These are phyloP conservation scores for Chymomyza caudatula DNA, from an alignment of 2,888 invertebrate genomes.

Conservation along the genomic window DNA sequence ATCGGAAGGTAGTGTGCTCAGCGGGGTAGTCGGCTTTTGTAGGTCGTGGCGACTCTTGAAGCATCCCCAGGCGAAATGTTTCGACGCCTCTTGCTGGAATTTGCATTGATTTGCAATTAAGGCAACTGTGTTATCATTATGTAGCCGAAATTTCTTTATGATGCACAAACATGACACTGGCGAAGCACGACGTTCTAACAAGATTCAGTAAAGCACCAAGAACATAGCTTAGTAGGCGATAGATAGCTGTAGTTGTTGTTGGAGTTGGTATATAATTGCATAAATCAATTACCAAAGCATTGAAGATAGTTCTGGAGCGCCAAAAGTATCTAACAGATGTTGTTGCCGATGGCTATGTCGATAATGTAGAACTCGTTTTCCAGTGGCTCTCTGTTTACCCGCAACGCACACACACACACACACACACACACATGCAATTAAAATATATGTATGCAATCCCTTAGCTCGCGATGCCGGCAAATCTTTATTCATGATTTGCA, in stretches of 20 bases:
- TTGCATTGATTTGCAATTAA: not conserved
- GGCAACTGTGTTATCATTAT: not conserved
- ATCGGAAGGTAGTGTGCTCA: not conserved
- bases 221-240: too few species aligned
- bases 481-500: slow-evolving; percentile 54
- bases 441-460: too few species aligned
- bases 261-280: too few species aligned
- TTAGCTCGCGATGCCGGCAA: too few species aligned
- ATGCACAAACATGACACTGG: not conserved
- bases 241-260: too few species aligned
- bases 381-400: not conserved
- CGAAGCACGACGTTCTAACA: not conserved
- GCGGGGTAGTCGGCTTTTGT: not conserved
- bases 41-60: not conserved
- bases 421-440: slow-evolving; percentile 7
- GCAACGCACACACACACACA: not conserved
- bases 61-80: not conserved
- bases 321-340: slow-evolving; percentile 26
- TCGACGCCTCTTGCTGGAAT: not conserved
- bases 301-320: not conserved
- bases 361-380: slow-evolving; percentile 54
- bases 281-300: too few species aligned
- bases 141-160: not conserved
- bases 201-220: too few species aligned
- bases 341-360: not conserved